Percentiles rank a stretch among this genome's conserved stretches.
Evolutionary conservation across 2,888 invertebrate species (phyloP).

Genomic region (Ernsta delagoae): DNA sequence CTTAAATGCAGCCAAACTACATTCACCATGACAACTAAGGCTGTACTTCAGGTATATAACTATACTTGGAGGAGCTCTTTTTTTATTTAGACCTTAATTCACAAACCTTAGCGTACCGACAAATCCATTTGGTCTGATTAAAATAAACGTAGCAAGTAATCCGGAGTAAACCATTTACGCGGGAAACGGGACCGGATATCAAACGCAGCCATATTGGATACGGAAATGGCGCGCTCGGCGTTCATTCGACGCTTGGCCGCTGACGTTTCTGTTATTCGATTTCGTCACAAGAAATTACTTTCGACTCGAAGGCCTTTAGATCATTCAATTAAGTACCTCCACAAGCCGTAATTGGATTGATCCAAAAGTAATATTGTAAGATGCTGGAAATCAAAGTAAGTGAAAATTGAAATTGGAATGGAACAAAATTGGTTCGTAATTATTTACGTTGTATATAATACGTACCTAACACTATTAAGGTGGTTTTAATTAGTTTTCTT

Average conservation of each 20-base stretch:
- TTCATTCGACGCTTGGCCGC: conserved; percentile 38
- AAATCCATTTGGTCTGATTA: conserved; percentile 54
- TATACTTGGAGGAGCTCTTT: conserved; percentile 6
- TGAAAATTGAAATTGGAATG: neutral
- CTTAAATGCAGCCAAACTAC: neutral
- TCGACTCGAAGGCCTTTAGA: conserved; percentile 36
- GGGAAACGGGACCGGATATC: conserved; percentile 75
- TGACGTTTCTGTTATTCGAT: conserved; percentile 47
- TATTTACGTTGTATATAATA: neutral
- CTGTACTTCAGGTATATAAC: neutral
- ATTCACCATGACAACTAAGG: neutral
- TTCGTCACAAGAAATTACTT: conserved; percentile 45
- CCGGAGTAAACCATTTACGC: conserved; percentile 71
- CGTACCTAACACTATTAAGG: no score
- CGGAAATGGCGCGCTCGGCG: conserved; percentile 72
- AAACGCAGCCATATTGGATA: conserved; percentile 79
- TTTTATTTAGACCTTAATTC: conserved; percentile 10
- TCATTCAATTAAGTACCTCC: conserved; percentile 43
- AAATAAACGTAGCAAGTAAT: conserved; percentile 75
- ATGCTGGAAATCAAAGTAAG: neutral
- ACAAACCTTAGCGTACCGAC: conserved; percentile 16
- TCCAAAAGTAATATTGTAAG: conserved; percentile 20
- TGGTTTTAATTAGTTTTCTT: no score
- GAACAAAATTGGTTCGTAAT: neutral
- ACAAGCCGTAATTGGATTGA: conserved; percentile 19